phyloP scores from a whole-genome alignment of 2,888 invertebrate genomes.

The Sarcophaga caerulescens region DNA sequence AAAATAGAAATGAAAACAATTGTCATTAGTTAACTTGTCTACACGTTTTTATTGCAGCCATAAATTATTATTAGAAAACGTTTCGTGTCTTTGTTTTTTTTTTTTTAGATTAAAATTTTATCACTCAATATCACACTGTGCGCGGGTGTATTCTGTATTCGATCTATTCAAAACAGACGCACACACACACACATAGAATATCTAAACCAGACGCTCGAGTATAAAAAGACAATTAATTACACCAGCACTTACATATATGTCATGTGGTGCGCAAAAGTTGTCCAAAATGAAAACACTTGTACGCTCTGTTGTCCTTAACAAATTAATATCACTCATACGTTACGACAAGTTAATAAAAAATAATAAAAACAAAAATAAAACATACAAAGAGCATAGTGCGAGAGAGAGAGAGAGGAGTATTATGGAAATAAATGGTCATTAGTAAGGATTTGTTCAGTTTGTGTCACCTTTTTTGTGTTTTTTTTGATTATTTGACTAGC shows the following conservation, averaged over 20 bases:
- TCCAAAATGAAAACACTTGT: not conserved
- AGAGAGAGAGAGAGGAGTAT: too few relatives aligned
- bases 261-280: not conserved
- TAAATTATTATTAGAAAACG: not conserved
- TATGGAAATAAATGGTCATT: not conserved
- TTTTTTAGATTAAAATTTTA: not conserved
- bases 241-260: not conserved
- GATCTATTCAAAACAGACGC: not conserved
- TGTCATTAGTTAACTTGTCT: not conserved
- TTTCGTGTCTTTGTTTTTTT: not conserved
- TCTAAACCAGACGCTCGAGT: not conserved
- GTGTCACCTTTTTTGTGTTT: too few relatives aligned
- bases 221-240: not conserved
- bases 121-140: not conserved
- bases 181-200: not conserved
- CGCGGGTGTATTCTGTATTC: not conserved
- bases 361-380: not conserved
- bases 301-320: not conserved
- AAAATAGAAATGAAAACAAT: not conserved
- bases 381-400: too few relatives aligned
- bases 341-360: not conserved
- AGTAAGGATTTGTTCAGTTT: not conserved
- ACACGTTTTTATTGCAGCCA: not conserved
- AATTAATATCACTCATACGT: constrained; percentile 12
- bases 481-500: not conserved